These are phyloP conservation scores for Apoderus coryli DNA, from an alignment of 2,888 invertebrate species.

Conservation along the genomic window DNA sequence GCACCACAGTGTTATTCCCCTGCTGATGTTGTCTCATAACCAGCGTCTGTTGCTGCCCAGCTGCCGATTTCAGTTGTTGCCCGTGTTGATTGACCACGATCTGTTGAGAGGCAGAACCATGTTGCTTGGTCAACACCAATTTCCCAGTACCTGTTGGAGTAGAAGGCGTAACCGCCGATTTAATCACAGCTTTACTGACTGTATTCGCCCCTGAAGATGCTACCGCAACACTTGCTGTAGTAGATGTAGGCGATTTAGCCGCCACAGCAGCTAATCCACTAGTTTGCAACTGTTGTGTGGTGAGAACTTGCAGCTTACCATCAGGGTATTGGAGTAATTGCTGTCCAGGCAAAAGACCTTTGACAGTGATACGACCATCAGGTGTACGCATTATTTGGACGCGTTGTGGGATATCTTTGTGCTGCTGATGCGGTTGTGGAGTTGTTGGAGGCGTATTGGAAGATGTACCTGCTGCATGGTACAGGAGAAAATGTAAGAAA, in stretches of 20 bases:
- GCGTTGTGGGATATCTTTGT: constrained; percentile 45
- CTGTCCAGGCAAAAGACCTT: constrained; percentile 83
- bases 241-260: constrained; percentile 10
- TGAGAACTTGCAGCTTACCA: constrained; percentile 78
- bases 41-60: constrained; percentile 24
- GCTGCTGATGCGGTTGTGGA: constrained; percentile 22
- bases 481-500: too few species aligned
- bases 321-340: constrained; percentile 87
- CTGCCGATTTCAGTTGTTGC: constrained; percentile 16
- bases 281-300: constrained; percentile 42
- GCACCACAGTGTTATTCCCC: constrained; percentile 27
- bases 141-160: constrained; percentile 14
- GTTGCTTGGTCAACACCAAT: too few species aligned
- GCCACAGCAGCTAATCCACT: constrained; percentile 31
- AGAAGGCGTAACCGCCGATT: constrained; percentile 13
- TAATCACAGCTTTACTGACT: constrained; percentile 11
- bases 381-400: constrained; percentile 84
- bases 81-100: constrained; percentile 5
- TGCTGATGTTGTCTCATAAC: constrained; percentile 28
- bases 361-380: constrained; percentile 83
- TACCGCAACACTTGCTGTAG: too few species aligned
- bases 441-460: constrained; percentile 16
- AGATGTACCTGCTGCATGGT: constrained; percentile 13
- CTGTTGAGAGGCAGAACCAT: too few species aligned
- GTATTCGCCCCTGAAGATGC: constrained; percentile 9